Percentiles rank a stretch among this genome's conserved stretches.
Evolutionary conservation across 64 coral and sea anemone genomes (phyloP).

Genomic region (Anthopleura sola): DNA sequence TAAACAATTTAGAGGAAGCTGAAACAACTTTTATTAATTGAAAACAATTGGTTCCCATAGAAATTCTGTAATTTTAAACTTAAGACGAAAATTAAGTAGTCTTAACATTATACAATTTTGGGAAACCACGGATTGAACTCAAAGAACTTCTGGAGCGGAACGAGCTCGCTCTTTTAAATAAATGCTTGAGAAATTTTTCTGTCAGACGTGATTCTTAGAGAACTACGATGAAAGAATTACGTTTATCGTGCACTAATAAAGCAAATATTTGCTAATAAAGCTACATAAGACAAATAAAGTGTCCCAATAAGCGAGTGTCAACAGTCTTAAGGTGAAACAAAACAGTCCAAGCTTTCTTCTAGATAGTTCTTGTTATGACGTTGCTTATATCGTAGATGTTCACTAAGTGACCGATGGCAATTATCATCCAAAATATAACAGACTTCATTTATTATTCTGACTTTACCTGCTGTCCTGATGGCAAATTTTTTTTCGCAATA

Average conservation of each 20-base stretch:
- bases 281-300: background rate
- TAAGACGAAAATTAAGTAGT: background rate
- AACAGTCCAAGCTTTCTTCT: background rate
- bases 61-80: background rate
- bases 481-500: conserved; percentile 12
- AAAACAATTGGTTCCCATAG: background rate
- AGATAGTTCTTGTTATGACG: background rate
- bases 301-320: background rate
- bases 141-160: background rate
- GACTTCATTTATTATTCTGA: background rate
- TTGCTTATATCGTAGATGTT: background rate
- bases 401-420: background rate
- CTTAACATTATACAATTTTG: background rate
- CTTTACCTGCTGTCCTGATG: background rate
- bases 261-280: conserved; percentile 6
- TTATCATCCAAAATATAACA: background rate
- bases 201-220: background rate
- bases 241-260: background rate
- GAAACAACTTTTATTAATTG: background rate
- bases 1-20: background rate
- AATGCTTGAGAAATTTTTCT: background rate
- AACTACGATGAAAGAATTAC: background rate
- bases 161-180: background rate
- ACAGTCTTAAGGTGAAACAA: background rate
- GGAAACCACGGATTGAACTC: background rate